Evolutionary conservation across 2,888 invertebrate species (phyloP).

Genomic region (Uropetala carovei): DNA sequence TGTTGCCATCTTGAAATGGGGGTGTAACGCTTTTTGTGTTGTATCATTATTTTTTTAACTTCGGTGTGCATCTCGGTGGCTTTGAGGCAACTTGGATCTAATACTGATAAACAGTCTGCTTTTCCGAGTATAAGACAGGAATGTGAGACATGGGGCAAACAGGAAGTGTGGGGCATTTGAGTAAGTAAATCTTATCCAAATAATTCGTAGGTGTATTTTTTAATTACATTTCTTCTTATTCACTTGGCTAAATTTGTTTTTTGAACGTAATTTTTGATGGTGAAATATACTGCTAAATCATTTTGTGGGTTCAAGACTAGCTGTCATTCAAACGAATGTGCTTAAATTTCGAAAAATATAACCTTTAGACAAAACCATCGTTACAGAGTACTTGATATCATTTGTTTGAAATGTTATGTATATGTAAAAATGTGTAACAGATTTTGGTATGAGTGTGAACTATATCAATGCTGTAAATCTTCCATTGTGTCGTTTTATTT

Average conservation of each 20-base stretch:
- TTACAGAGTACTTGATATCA: not conserved
- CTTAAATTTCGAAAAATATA: constrained; percentile 36
- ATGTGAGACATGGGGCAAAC: constrained; percentile 64
- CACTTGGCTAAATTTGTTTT: not conserved
- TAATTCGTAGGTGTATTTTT: constrained; percentile 27
- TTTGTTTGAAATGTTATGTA: not conserved
- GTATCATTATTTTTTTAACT: constrained; percentile 51
- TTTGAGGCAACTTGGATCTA: constrained; percentile 48
- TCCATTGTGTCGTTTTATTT: too few relatives aligned
- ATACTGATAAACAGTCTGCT: constrained; percentile 49
- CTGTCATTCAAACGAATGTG: constrained; percentile 52
- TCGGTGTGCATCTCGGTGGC: constrained; percentile 28
- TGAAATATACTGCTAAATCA: constrained; percentile 10
- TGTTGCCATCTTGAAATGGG: constrained; percentile 64
- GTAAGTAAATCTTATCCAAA: constrained; percentile 50
- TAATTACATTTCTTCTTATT: constrained; percentile 26
- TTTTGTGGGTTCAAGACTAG: constrained; percentile 40
- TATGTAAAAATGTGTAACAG: not conserved
- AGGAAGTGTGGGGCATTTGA: constrained; percentile 62
- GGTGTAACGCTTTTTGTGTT: constrained; percentile 51
- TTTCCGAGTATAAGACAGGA: constrained; percentile 48
- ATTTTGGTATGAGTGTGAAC: not conserved
- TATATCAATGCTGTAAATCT: not conserved
- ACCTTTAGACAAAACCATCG: not conserved
- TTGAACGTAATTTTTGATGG: constrained; percentile 44